These are phyloP conservation scores for Smutsia gigantea DNA, from an alignment of 2,797 vertebrate species.

Conservation along the genomic window DNA sequence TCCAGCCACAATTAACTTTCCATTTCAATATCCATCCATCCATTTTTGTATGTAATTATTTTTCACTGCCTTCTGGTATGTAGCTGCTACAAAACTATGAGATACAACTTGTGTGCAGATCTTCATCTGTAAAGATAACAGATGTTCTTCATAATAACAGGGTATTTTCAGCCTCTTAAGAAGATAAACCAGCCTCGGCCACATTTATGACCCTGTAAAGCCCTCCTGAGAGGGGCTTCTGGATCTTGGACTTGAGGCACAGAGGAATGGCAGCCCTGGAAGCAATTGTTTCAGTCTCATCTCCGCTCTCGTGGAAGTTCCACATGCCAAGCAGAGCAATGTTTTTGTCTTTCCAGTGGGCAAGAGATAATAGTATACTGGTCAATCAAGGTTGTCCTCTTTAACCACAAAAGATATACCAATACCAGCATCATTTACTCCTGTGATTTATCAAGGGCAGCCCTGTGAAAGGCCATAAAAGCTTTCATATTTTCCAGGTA, in stretches of 20 bases:
- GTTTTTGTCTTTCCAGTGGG: conserved; percentile 60
- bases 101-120: not conserved
- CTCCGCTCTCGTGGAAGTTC: conserved; percentile 58
- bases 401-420: conserved; percentile 82
- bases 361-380: conserved; percentile 79
- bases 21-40: conserved; percentile 75
- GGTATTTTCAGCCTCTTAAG: conserved; percentile 72
- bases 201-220: conserved; percentile 79
- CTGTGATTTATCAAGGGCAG: conserved; percentile 82
- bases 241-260: conserved; percentile 72
- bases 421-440: conserved; percentile 80
- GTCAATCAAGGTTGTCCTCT: conserved; percentile 78
- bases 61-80: conserved; percentile 75
- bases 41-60: conserved; percentile 85
- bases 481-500: conserved; percentile 73
- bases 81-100: conserved; percentile 21
- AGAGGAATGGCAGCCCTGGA: conserved; percentile 75
- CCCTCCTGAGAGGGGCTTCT: conserved; percentile 55
- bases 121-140: conserved; percentile 75
- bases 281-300: conserved; percentile 68
- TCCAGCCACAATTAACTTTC: conserved; percentile 81
- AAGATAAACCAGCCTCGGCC: conserved; percentile 80
- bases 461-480: conserved; percentile 83
- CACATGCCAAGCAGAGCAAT: conserved; percentile 79
- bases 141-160: conserved; percentile 76